phyloP scores from a whole-genome alignment of 2,113 vertebrate genomes.

The Phyllostomus discolor region DNA sequence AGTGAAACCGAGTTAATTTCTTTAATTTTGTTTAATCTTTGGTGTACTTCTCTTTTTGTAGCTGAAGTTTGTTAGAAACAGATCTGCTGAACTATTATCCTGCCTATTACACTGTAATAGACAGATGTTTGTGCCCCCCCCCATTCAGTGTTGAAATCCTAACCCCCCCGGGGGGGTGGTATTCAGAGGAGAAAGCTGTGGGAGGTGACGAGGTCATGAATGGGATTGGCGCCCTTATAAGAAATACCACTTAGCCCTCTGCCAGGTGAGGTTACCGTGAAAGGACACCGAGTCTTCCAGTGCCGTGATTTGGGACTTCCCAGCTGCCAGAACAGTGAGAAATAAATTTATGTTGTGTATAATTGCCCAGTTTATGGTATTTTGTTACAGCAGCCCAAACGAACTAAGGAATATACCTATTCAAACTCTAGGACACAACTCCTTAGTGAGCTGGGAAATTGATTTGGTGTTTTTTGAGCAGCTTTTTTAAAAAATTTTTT shows the following conservation, averaged over 20 bases:
- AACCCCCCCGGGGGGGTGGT: background rate
- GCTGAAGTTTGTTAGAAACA: background rate
- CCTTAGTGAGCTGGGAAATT: background rate
- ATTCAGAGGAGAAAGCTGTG: background rate
- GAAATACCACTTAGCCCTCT: background rate
- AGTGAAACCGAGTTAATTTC: background rate
- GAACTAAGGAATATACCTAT: background rate
- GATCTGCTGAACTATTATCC: background rate
- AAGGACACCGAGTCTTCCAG: background rate
- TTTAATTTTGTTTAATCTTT: background rate
- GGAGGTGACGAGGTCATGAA: background rate
- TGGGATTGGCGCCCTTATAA: background rate
- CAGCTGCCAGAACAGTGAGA: background rate
- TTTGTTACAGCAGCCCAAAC: background rate
- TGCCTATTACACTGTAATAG: background rate
- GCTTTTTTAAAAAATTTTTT: background rate
- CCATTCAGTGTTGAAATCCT: background rate
- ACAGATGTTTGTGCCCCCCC: background rate
- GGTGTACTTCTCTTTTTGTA: background rate
- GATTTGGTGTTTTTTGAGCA: background rate
- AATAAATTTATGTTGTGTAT: background rate
- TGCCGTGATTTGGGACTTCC: background rate
- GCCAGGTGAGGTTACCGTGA: background rate
- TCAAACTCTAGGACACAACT: background rate
- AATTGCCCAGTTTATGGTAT: background rate